Conservation (phyloP, 2,113 vertebrate species). For the Rynchops niger region DNA sequence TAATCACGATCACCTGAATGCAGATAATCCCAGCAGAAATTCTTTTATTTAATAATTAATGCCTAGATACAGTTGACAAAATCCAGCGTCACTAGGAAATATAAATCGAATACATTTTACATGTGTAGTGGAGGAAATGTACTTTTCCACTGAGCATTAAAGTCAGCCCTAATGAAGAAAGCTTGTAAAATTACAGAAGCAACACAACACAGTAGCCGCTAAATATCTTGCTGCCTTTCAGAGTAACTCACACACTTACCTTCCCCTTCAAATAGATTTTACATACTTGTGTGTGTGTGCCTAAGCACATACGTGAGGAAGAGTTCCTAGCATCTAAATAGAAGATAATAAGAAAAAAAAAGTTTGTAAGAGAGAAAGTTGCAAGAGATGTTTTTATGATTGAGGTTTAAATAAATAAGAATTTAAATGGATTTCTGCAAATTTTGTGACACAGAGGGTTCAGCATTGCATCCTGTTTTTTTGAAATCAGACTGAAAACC, state of each 20-base stretch:
- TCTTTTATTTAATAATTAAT: constrained; percentile 28
- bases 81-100: not conserved
- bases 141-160: not conserved
- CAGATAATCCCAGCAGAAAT: constrained; percentile 4
- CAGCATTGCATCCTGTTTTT: not conserved
- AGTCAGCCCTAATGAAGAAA: not conserved
- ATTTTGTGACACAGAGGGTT: not conserved
- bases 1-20: not conserved
- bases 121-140: not conserved
- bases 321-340: not conserved
- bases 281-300: not conserved
- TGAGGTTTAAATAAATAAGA: not conserved
- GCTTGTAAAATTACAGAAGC: not conserved
- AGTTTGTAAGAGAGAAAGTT: not conserved
- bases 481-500: not conserved
- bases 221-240: not conserved
- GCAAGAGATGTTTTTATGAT: not conserved
- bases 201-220: not conserved
- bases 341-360: not conserved
- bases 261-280: not conserved
- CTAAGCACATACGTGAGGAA: not conserved
- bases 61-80: not conserved
- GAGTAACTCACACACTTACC: not conserved
- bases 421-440: not conserved
- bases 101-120: not conserved